Conservation (phyloP, 1,140 invertebrate genomes). For the Neuroterus valhalla region DNA sequence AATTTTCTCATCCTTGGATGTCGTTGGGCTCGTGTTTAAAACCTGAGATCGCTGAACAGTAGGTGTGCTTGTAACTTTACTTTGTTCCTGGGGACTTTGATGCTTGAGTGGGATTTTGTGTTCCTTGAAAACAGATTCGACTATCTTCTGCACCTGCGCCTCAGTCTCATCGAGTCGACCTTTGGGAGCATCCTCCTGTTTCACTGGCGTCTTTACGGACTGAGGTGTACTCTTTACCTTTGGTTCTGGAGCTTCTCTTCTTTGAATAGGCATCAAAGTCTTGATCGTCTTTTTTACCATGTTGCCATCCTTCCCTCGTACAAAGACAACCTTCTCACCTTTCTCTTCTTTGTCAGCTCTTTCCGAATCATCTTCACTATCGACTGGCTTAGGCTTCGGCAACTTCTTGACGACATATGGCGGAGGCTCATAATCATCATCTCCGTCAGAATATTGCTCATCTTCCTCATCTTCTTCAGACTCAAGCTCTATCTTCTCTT, state of each 20-base stretch:
- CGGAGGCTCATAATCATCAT: conserved; percentile 72
- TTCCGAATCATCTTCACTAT: conserved; percentile 57
- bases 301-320: conserved; percentile 69
- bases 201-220: conserved; percentile 7
- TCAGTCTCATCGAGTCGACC: conserved; percentile 67
- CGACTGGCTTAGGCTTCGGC: conserved; percentile 59
- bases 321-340: conserved; percentile 69
- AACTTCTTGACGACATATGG: conserved; percentile 68
- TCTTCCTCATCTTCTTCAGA: conserved; percentile 67
- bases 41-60: conserved; percentile 36
- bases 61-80: conserved; percentile 50
- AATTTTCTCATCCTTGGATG: conserved; percentile 61
- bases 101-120: conserved; percentile 72
- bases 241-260: conserved; percentile 57
- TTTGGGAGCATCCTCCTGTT: conserved; percentile 54
- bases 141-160: conserved; percentile 72
- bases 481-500: conserved; percentile 63
- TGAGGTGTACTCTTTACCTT: not conserved
- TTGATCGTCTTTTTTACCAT: conserved; percentile 73
- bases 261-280: conserved; percentile 71
- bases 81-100: conserved; percentile 56
- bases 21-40: conserved; percentile 40
- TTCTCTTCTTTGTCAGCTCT: conserved; percentile 61
- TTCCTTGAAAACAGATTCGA: conserved; percentile 72
- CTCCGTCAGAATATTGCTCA: conserved; percentile 66